phyloP scores from a whole-genome alignment of 2,113 vertebrate species.

The Gymnarchus niloticus region DNA sequence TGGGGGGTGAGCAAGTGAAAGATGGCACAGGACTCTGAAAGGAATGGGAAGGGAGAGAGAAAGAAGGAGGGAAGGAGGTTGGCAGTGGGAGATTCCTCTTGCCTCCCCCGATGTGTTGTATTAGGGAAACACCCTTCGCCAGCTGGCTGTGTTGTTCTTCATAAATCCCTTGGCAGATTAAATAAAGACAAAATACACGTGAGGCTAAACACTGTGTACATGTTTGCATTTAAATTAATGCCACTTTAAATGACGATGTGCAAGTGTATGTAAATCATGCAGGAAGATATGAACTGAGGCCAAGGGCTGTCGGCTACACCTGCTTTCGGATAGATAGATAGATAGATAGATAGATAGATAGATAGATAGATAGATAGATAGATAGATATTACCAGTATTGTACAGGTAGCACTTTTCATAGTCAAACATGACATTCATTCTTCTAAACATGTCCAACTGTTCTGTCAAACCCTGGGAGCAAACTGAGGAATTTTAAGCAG shows the following conservation, averaged over 20 bases:
- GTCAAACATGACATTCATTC: background rate
- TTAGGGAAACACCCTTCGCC: background rate
- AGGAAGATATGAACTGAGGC: background rate
- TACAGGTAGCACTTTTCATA: too few relatives aligned
- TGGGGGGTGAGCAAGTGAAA: conserved; percentile 20
- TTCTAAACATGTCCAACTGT: background rate
- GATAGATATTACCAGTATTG: too few relatives aligned
- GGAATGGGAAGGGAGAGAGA: conserved; percentile 16
- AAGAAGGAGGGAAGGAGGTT: background rate
- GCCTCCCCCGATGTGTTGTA: background rate
- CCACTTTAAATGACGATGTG: background rate
- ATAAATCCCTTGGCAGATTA: too few relatives aligned
- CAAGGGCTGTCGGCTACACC: background rate
- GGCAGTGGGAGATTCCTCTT: conserved; percentile 27
- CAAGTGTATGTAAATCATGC: too few relatives aligned
- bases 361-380: too few relatives aligned
- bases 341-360: too few relatives aligned
- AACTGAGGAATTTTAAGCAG: background rate
- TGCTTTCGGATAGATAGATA: too few relatives aligned
- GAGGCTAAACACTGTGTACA: background rate
- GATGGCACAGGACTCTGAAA: conserved; percentile 5
- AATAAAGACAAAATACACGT: background rate
- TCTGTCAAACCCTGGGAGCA: background rate
- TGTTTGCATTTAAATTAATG: background rate
- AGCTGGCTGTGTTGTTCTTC: background rate